Conservation (phyloP, 1,140 invertebrate genomes). For the Reticulitermes speratus region DNA sequence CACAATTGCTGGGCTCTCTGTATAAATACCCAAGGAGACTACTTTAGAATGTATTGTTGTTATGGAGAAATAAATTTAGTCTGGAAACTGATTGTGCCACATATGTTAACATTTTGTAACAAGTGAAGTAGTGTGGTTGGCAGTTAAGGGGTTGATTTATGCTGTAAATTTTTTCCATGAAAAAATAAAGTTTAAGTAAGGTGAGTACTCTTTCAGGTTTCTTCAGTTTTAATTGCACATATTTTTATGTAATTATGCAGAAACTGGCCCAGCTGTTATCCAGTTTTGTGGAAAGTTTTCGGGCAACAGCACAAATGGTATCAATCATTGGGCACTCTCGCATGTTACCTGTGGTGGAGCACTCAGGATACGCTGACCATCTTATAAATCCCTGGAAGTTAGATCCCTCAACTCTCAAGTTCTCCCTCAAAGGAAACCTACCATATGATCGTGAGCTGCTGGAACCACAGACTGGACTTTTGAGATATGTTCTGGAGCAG, state of each 20-base stretch:
- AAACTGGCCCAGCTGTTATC: slow-evolving; percentile 81
- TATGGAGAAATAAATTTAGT: too few species aligned
- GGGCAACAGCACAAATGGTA: slow-evolving; percentile 91
- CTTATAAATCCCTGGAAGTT: slow-evolving; percentile 90
- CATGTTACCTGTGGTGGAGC: slow-evolving; percentile 91
- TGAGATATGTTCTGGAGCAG: slow-evolving; percentile 90
- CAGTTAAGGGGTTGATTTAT: too few species aligned
- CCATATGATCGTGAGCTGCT: slow-evolving; percentile 89
- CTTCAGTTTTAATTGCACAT: neutral
- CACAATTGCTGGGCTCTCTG: too few species aligned
- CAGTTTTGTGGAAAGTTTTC: slow-evolving; percentile 89
- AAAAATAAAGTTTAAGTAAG: neutral
- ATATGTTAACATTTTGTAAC: too few species aligned
- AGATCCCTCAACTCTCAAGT: slow-evolving; percentile 82
- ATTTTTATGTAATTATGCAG: slow-evolving; percentile 48
- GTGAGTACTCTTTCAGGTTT: neutral
- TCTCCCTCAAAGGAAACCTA: slow-evolving; percentile 85
- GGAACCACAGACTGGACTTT: slow-evolving; percentile 82
- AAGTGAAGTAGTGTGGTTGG: too few species aligned
- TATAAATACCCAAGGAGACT: too few species aligned
- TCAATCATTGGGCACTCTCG: slow-evolving; percentile 86
- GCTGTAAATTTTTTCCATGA: neutral
- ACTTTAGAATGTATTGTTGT: too few species aligned
- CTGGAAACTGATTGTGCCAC: too few species aligned
- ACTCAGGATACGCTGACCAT: slow-evolving; percentile 82